phyloP scores from a whole-genome alignment of 1,140 invertebrate species.

The Diachasmimorpha longicaudata region DNA sequence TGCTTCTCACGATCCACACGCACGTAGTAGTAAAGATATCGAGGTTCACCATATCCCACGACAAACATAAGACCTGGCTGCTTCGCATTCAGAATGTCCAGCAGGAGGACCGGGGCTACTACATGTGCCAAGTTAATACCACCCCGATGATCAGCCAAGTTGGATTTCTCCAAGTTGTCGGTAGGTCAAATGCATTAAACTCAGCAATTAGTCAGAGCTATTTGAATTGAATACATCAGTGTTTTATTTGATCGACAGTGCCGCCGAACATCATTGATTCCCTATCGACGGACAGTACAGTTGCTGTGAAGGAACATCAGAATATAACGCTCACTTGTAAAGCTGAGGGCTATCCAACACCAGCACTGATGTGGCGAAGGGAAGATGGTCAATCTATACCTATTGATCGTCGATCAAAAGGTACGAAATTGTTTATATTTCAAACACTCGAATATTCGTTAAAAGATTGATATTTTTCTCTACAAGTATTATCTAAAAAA shows the following conservation, averaged over 20 bases:
- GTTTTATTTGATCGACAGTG: slow-evolving; percentile 66
- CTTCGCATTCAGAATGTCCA: slow-evolving; percentile 87
- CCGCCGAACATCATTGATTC: slow-evolving; percentile 88
- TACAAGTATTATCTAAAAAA: too few species aligned
- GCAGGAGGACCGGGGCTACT: slow-evolving; percentile 87
- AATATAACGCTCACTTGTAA: slow-evolving; percentile 89
- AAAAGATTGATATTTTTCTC: too few species aligned
- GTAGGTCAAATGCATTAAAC: slow-evolving; percentile 67
- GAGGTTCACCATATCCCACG: slow-evolving; percentile 86
- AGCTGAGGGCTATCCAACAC: slow-evolving; percentile 86
- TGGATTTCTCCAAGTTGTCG: slow-evolving; percentile 91
- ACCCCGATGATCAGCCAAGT: slow-evolving; percentile 95
- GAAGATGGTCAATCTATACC: slow-evolving; percentile 86
- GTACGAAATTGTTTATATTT: slow-evolving; percentile 53
- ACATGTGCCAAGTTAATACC: slow-evolving; percentile 95
- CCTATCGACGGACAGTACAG: slow-evolving; percentile 83
- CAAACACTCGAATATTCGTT: too few species aligned
- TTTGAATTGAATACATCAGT: slow-evolving; percentile 19
- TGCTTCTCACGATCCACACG: slow-evolving; percentile 90
- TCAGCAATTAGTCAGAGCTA: too few species aligned
- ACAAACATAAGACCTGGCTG: slow-evolving; percentile 90
- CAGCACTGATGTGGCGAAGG: slow-evolving; percentile 88
- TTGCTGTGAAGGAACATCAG: slow-evolving; percentile 87
- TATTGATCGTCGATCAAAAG: slow-evolving; percentile 82
- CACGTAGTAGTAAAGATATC: slow-evolving; percentile 88